phyloP scores from a whole-genome alignment of 2,113 vertebrate genomes.

The Myxocyprinus asiaticus region DNA sequence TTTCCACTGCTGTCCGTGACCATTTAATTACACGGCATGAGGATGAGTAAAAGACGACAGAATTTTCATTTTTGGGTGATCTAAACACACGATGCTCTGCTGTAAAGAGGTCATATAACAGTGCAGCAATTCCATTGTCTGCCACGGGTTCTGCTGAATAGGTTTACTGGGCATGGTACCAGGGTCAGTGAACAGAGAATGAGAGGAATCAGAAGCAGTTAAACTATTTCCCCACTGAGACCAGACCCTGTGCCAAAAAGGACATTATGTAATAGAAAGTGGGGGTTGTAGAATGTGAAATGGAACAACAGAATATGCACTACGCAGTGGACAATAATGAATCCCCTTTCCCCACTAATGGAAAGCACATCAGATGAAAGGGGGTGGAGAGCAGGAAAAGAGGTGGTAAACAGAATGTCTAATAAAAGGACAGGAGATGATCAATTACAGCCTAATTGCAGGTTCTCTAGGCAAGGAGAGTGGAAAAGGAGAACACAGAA shows the following conservation, averaged over 20 bases:
- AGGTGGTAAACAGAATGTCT: slow-evolving; percentile 11
- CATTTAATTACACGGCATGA: too few species aligned
- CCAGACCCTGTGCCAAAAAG: slow-evolving; percentile 14
- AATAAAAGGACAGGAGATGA: background rate
- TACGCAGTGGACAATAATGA: background rate
- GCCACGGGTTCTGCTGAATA: background rate
- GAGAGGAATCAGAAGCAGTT: slow-evolving; percentile 1
- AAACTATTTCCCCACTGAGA: slow-evolving; percentile 18
- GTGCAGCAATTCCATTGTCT: background rate
- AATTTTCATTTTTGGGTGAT: too few species aligned
- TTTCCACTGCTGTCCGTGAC: too few species aligned
- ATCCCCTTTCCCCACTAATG: background rate
- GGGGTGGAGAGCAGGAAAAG: background rate
- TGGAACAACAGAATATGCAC: background rate
- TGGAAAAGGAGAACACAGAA: background rate
- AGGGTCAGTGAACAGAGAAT: background rate
- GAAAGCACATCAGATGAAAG: slow-evolving; percentile 21
- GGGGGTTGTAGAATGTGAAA: too few species aligned
- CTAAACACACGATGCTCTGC: too few species aligned
- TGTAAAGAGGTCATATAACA: too few species aligned
- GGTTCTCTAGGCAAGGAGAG: background rate
- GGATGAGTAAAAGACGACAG: too few species aligned
- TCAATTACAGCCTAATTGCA: slow-evolving; percentile 14
- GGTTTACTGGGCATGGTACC: too few species aligned
- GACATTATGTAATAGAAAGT: background rate